These are phyloP conservation scores for Nematostella vectensis DNA, from an alignment of 92 coral and sea anemone species.

Conservation along the genomic window DNA sequence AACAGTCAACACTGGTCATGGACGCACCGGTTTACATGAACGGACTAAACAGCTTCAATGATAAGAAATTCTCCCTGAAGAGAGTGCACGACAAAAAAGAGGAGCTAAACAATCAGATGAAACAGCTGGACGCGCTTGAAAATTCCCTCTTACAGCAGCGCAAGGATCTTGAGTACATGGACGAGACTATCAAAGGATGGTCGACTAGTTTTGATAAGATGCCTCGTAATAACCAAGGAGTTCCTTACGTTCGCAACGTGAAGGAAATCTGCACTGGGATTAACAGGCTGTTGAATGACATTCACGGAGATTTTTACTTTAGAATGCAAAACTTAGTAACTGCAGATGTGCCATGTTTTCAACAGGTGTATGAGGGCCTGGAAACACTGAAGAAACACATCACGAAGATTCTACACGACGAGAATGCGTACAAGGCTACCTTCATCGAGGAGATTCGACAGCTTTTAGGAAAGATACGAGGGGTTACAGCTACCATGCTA, in stretches of 20 bases:
- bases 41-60: conserved; percentile 35
- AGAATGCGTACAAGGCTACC: conserved; percentile 80
- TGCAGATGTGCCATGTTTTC: conserved; percentile 85
- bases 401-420: conserved; percentile 72
- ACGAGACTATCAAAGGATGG: conserved; percentile 51
- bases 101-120: conserved; percentile 39
- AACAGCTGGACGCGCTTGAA: conserved; percentile 53
- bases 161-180: conserved; percentile 55
- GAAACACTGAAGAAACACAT: conserved; percentile 77
- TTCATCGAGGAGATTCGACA: conserved; percentile 94
- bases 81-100: conserved; percentile 46
- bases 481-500: conserved; percentile 74
- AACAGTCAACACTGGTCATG: too few relatives aligned
- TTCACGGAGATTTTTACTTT: conserved; percentile 86
- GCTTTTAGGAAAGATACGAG: conserved; percentile 67
- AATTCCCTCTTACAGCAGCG: conserved; percentile 53
- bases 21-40: conserved; percentile 62
- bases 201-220: conserved; percentile 56
- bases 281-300: conserved; percentile 52
- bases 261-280: conserved; percentile 76
- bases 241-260: conserved; percentile 82
- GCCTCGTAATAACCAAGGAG: conserved; percentile 85
- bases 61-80: conserved; percentile 64
- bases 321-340: conserved; percentile 78
- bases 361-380: conserved; percentile 73